Evolutionary conservation across 2,797 vertebrate species (phyloP), one percentile per base, ranked within the genome.

Genomic region (Bradypodion ventrale): DNA sequence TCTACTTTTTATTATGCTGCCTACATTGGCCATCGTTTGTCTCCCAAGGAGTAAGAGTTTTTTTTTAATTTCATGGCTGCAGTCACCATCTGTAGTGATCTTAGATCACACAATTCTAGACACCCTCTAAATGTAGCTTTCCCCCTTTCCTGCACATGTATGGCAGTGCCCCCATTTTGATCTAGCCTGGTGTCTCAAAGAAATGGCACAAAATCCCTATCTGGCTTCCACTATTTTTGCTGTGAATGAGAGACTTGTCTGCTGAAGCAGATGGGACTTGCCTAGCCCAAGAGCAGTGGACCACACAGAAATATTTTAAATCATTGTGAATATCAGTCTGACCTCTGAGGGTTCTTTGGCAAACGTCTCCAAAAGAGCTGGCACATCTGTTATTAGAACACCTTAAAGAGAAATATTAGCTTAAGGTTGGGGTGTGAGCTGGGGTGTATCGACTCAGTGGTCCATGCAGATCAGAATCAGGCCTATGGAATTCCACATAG

Each of bases 311-410:
- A 82, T 86, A 37, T 56, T 72, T 10, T 65, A 79, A 82, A 85
- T 52, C 0, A 0, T 32, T 49, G 65, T 69, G 52, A 73, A 83
- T 66, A 6, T 15, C 3, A 7, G 63, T 13, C 10, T 83, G 75
- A 62, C 60, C 56, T 52, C 74, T 7, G 8, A 25, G n/a, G 42
- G 52, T 86, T 46, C 63, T 78, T 86, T 85, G 89, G 75, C 42
- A 83, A 79, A 62, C 44, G 40, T 60, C 63, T 70, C 63, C 60
- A 74, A n/a, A n/a, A n/a, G 80, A 81, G 80, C 73, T 84, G 73
- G 3, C 68, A 86, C 42, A 25, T 4, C 72, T 84, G 29, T 75
- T 79, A 44, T 37, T 25, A 85, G 69, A 7, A 2, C 1, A 83
- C 60, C 29, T 2, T 40, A 76, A 66, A 83, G 46, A 89, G 76